Evolutionary conservation across 2,113 vertebrate species (phyloP), one percentile per base, ranked within the genome.

Genomic region (Electrona antarctica): DNA sequence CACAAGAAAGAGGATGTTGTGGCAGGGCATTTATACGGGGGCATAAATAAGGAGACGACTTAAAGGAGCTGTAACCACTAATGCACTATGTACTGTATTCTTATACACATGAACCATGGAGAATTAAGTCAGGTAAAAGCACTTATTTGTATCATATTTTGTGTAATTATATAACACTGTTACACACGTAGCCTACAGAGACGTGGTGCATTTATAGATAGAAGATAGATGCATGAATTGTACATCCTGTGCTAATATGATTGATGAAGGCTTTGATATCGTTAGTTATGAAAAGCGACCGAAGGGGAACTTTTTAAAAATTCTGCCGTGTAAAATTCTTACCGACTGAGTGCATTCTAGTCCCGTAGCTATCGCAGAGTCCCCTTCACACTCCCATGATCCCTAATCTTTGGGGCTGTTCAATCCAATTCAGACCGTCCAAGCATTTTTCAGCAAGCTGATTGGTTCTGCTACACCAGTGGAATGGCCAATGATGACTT

Each of bases 301-400:
- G 33, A 41, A 41, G 33, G 33, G 51, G 51, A 13, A 54, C 5
- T 54, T 3, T 54, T 3, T 2, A 4, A 41, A 41, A 54, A 13
- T 54, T 13, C 5, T 11, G 12, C 1, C 13, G 51, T 54, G 51
- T 54, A 54, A 3, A 54, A 3, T 64, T 64, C 59, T 59, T 62
- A 55, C 67, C 67, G 71, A 69, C 48, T 61, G 14, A 13, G 51
- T 29, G 21, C 56, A 8, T 73, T 59, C 71, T 54, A 54, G 11
- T 13, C n/a, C 12, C 11, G 76, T 64, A 72, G 67, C 80, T 69
- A 50, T 61, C 60, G 14, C 45, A 8, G 7, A 70, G 61, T 64
- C 51, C 72, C 67, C 76, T 74, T 63, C 61, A 61, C 56, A 74
- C 73, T 48, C 41, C 50, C 69, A 45, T 11, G 33, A 77, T 59